phyloP scores from a whole-genome alignment of 2,797 vertebrate genomes.

The Clarias pachynema region DNA sequence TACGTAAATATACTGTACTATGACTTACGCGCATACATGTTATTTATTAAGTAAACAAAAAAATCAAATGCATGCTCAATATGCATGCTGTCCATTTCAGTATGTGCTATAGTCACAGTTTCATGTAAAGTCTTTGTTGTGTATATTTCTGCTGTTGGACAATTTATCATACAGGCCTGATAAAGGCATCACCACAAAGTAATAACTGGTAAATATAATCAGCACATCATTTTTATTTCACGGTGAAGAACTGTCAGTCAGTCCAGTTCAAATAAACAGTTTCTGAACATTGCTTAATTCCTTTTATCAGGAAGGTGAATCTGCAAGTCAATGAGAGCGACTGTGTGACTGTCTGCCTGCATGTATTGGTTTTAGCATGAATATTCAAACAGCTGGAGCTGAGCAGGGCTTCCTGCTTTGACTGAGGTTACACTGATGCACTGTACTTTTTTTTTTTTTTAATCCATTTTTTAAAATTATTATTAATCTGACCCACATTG shows the following conservation, averaged over 20 bases:
- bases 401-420: conserved; percentile 44
- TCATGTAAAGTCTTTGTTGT: conserved; percentile 39
- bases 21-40: not conserved
- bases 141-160: conserved; percentile 20
- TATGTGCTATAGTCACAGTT: conserved; percentile 7
- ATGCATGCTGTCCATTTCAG: not conserved
- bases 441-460: not conserved
- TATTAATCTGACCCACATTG: not conserved
- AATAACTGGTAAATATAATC: conserved; percentile 52
- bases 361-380: conserved; percentile 35
- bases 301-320: conserved; percentile 53
- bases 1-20: not conserved
- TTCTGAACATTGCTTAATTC: conserved; percentile 50
- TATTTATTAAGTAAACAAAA: not conserved
- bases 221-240: conserved; percentile 39
- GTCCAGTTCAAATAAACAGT: conserved; percentile 34
- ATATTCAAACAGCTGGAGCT: conserved; percentile 46
- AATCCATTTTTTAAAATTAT: not conserved
- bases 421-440: not conserved
- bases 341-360: conserved; percentile 46
- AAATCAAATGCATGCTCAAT: too few species aligned
- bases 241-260: conserved; percentile 48
- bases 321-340: conserved; percentile 57
- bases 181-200: conserved; percentile 37
- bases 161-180: conserved; percentile 37